Conservation (phyloP, 53 echinoderm and acorn worm genomes). For the Crossaster papposus region DNA sequence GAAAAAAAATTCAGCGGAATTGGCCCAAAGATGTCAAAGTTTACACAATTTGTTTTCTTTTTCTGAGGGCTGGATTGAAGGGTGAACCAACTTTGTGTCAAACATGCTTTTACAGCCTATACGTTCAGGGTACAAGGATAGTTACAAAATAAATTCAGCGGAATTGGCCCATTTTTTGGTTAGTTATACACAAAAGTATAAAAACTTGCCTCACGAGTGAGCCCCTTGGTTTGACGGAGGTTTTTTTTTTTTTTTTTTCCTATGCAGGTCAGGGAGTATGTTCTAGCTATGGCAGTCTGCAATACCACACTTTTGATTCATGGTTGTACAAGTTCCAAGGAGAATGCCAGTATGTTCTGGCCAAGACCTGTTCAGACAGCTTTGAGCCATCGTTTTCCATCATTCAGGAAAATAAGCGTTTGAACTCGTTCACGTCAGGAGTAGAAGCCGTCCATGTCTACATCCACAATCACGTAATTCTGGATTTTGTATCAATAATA, state of each 20-base stretch:
- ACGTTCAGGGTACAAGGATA: too few relatives aligned
- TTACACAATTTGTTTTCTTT: too few relatives aligned
- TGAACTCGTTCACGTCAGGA: background rate
- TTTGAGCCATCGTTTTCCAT: conserved; percentile 32
- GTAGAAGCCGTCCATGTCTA: conserved; percentile 24
- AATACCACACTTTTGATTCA: conserved; percentile 38
- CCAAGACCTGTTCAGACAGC: conserved; percentile 20
- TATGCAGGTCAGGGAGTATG: conserved; percentile 43
- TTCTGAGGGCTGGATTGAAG: too few relatives aligned
- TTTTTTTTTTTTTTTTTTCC: background rate
- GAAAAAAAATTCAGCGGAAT: too few relatives aligned
- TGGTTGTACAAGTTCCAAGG: conserved; percentile 15
- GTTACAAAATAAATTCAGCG: too few relatives aligned
- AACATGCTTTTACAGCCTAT: too few relatives aligned
- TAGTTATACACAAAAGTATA: too few relatives aligned
- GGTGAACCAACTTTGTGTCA: too few relatives aligned
- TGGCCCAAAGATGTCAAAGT: too few relatives aligned
- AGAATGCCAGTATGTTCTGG: conserved; percentile 48
- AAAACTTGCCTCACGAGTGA: background rate
- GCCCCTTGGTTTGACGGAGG: too few relatives aligned
- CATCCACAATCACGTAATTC: conserved; percentile 20
- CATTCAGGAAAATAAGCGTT: conserved; percentile 35
- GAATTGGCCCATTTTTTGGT: too few relatives aligned
- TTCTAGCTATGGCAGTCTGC: conserved; percentile 22
- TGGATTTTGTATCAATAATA: too few relatives aligned